Percentiles rank a stretch among this genome's conserved stretches.
Conservation (phyloP, 2,113 vertebrate genomes). For the Pao palembangensis region DNA sequence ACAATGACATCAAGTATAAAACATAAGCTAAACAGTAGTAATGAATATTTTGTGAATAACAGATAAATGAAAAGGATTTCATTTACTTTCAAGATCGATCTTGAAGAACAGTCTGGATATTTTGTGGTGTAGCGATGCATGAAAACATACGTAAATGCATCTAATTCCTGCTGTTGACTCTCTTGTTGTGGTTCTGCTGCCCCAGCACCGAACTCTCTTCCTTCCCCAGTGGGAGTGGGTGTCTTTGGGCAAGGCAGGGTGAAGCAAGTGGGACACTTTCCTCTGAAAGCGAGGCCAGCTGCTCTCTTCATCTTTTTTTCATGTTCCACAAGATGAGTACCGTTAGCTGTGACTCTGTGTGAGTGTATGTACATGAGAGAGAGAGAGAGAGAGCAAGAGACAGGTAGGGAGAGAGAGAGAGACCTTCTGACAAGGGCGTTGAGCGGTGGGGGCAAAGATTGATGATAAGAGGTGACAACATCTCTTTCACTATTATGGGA, state of each 20-base stretch:
- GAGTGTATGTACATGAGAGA: not conserved
- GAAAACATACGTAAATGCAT: not conserved
- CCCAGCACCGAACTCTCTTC: slow-evolving; percentile 17
- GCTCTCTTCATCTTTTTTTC: slow-evolving; percentile 57
- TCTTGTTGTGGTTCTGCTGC: not conserved
- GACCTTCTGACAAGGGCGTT: slow-evolving; percentile 52
- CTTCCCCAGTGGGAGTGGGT: slow-evolving; percentile 19
- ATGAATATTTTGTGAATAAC: too few species aligned
- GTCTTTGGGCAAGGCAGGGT: slow-evolving; percentile 24
- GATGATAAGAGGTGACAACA: slow-evolving; percentile 57
- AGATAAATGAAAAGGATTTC: too few species aligned
- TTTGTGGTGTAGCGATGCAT: not conserved
- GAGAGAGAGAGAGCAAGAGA: too few species aligned
- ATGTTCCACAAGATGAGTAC: slow-evolving; percentile 30
- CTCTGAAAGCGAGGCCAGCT: slow-evolving; percentile 35
- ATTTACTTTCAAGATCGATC: too few species aligned
- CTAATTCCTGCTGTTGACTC: not conserved
- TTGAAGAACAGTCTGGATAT: too few species aligned
- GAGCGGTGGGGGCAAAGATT: slow-evolving; percentile 51
- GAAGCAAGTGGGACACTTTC: slow-evolving; percentile 15
- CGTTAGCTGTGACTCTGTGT: slow-evolving; percentile 16
- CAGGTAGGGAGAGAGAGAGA: not conserved
- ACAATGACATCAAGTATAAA: too few species aligned
- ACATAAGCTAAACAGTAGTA: too few species aligned
- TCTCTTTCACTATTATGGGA: slow-evolving; percentile 40